These are phyloP conservation scores for Polydrusus pterygomalis DNA, from an alignment of 2,888 invertebrate species.

Conservation along the genomic window DNA sequence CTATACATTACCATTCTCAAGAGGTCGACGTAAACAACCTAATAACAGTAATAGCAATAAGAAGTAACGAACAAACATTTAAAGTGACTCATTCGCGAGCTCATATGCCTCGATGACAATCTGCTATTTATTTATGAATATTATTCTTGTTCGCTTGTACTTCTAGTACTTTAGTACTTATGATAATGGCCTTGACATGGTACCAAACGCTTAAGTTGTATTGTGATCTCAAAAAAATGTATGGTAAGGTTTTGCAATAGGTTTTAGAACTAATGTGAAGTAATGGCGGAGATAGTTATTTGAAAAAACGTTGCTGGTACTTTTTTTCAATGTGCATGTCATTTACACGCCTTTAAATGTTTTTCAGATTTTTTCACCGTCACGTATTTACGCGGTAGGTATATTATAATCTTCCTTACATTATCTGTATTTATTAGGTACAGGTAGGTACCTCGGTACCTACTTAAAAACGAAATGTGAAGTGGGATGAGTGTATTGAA, in stretches of 20 bases:
- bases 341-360: no score
- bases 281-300: no score
- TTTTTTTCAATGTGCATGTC: no score
- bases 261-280: no score
- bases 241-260: not conserved
- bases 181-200: conserved; percentile 36
- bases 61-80: not conserved
- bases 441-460: not conserved
- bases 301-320: no score
- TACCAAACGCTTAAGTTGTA: conserved; percentile 25
- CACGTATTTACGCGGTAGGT: no score
- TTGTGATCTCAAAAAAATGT: not conserved
- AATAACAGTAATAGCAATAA: no score
- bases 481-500: conserved; percentile 2
- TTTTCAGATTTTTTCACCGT: no score
- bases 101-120: conserved; percentile 28
- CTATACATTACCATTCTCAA: not conserved
- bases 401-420: no score
- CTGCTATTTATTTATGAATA: conserved; percentile 28
- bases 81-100: not conserved
- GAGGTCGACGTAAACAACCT: not conserved
- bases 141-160: conserved; percentile 21
- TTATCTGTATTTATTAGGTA: not conserved
- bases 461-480: not conserved
- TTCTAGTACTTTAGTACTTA: conserved; percentile 8